Base-by-base conservation (phyloP, 1,140 invertebrate genomes). In the Chionoecetes opilio region DNA sequence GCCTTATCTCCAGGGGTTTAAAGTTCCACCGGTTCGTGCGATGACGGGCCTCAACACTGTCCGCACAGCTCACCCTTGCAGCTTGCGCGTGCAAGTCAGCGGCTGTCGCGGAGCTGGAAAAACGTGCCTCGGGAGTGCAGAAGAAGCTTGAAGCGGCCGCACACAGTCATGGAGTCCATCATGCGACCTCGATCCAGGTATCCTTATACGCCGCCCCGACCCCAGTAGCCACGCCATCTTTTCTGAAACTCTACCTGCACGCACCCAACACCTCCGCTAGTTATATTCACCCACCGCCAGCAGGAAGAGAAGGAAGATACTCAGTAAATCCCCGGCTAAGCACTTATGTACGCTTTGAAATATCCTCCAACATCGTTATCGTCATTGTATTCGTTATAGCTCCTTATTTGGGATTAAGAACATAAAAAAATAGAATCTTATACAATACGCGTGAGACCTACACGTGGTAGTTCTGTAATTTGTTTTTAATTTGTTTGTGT, bases 181-280 rank as follows among this genome's bases (percentile, higher is more conserved):
- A 21, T 63, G n/a, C 89, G 34, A 34, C 6, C 26, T 3, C 89
- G 89, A 41, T 91, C 89, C 89, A 91, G n/a, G 41, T 21, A 17
- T 53, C 89, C 34, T 17, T 9, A n/a, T 91, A 91, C 29, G 26
- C 41, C n/a, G 21, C 89, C 46, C 31, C 41, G 0, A 53, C 32
- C 41, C 53, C 14, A 11, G 5, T 91, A 9, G 89, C 46, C 38
- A 91, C 89, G 9, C 89, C 89, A 91, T 91, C 89, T n/a, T 53
- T 63, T 91, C 46, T 91, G 89, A 34, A 91, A 91, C 46, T 91
- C 89, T 53, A 91, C 89, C 46, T 91, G 37, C 41, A 91, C 35
- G 8, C 38, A 17, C 5, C 11, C 29, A 5, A 26, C 32, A 8
- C 46, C 89, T 91, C n/a, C n/a, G n/a, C n/a, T n/a, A n/a, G n/a